phyloP scores from a whole-genome alignment of 2,113 vertebrate species.

The Terrapene triunguis region DNA sequence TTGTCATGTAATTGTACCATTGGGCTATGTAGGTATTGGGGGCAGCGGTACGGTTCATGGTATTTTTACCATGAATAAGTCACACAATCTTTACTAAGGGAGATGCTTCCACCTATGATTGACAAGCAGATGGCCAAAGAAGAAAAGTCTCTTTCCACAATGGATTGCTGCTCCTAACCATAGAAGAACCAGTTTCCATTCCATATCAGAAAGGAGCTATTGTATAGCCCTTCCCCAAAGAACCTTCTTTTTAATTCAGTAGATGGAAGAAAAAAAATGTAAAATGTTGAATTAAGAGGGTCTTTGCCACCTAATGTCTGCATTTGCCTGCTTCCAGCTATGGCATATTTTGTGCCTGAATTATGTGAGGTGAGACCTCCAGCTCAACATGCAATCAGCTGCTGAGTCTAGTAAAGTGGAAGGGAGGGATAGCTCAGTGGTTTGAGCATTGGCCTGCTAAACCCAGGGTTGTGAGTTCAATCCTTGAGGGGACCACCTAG shows the following conservation, averaged over 20 bases:
- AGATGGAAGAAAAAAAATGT: neutral
- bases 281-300: neutral
- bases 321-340: neutral
- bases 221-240: neutral
- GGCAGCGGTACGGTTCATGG: neutral
- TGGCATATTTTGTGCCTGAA: neutral
- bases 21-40: neutral
- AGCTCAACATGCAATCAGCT: neutral
- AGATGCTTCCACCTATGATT: neutral
- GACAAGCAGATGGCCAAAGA: neutral
- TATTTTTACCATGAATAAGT: neutral
- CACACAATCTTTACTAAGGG: neutral
- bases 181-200: neutral
- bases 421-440: too few relatives aligned
- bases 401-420: too few relatives aligned
- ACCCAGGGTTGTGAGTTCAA: too few relatives aligned
- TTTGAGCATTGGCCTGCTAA: too few relatives aligned
- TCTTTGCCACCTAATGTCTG: neutral
- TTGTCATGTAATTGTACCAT: neutral
- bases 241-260: neutral
- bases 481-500: too few relatives aligned
- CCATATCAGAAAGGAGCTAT: neutral
- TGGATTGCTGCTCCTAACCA: neutral
- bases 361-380: neutral
- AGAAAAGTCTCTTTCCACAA: neutral